phyloP scores from a whole-genome alignment of 1,140 invertebrate genomes.

The Pteromalus puparum region DNA sequence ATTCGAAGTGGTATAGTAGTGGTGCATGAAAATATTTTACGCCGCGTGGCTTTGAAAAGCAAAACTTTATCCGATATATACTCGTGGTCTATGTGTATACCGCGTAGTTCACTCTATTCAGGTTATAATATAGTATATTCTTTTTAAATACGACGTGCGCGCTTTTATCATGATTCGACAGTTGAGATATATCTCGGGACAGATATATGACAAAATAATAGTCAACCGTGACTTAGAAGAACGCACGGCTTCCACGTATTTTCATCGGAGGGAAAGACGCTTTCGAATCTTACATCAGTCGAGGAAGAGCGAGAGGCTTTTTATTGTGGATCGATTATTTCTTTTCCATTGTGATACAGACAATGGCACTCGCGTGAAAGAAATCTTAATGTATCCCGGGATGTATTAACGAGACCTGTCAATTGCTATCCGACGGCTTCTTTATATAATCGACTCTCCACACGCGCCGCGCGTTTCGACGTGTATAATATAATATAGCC shows the following conservation, averaged over 20 bases:
- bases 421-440: neutral
- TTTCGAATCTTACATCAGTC: neutral
- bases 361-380: neutral
- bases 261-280: neutral
- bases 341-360: neutral
- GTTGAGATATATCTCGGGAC: too few relatives aligned
- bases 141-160: too few relatives aligned
- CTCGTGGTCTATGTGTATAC: too few relatives aligned
- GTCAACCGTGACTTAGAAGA: neutral
- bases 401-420: neutral
- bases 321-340: neutral
- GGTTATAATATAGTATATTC: too few relatives aligned
- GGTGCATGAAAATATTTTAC: too few relatives aligned
- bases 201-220: neutral
- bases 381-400: neutral
- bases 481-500: too few relatives aligned
- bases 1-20: too few relatives aligned
- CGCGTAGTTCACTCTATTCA: too few relatives aligned
- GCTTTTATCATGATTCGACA: too few relatives aligned
- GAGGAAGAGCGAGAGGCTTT: neutral
- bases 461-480: too few relatives aligned
- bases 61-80: neutral
- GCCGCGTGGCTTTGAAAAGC: neutral
- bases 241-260: neutral
- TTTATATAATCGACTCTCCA: neutral